phyloP scores from a whole-genome alignment of 2,113 vertebrate genomes.

The Piprites chloris region DNA sequence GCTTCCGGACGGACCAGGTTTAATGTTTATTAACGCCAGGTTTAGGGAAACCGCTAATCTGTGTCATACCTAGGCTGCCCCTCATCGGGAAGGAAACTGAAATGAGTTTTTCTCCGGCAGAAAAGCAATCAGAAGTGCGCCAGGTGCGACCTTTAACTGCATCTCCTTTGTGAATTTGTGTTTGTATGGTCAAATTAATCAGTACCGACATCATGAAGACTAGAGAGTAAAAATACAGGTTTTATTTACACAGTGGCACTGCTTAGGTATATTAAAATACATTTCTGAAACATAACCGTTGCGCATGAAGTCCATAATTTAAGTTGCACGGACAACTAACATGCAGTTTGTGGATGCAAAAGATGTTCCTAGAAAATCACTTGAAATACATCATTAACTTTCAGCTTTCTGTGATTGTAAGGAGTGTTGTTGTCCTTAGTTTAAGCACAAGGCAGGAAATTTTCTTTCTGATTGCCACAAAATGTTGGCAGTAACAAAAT shows the following conservation, averaged over 20 bases:
- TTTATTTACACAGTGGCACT: background rate
- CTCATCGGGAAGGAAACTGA: background rate
- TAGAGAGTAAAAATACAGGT: background rate
- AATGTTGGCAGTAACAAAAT: background rate
- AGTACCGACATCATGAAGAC: background rate
- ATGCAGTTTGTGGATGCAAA: background rate
- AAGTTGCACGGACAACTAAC: background rate
- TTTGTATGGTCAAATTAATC: background rate
- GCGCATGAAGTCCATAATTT: background rate
- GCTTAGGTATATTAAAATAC: background rate
- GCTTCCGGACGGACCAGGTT: background rate
- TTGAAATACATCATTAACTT: background rate
- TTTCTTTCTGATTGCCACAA: background rate
- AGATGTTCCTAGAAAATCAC: background rate
- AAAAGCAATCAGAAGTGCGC: background rate
- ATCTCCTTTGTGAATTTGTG: background rate
- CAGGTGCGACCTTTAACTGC: background rate
- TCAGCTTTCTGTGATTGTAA: background rate
- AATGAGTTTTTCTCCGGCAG: background rate
- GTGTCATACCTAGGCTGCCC: background rate
- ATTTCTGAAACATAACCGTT: background rate
- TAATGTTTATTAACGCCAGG: background rate
- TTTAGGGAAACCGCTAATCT: background rate
- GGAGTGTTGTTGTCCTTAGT: background rate
- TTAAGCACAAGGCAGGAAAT: accelerated